Percentiles rank a stretch among this genome's conserved stretches.
These are phyloP conservation scores for Nannoperca obscura DNA, from an alignment of 2,797 vertebrate species.

Conservation along the genomic window DNA sequence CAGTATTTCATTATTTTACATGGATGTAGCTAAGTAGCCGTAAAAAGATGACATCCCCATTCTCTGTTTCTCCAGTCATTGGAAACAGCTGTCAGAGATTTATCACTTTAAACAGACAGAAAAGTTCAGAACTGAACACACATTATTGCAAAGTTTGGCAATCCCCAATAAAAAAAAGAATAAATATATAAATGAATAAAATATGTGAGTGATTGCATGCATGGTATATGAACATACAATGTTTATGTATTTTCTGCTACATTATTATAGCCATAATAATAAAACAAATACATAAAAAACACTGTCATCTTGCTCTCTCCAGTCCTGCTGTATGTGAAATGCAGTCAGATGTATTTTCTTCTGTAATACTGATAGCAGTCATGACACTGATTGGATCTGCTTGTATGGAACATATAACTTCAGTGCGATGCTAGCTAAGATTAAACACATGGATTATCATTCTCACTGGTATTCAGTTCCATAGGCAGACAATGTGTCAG, in stretches of 20 bases:
- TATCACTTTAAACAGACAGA: not conserved
- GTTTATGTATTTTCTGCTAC: not conserved
- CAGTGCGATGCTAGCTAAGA: slow-evolving; percentile 29
- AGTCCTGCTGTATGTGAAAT: slow-evolving; percentile 5
- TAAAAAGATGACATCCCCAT: no score
- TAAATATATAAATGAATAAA: not conserved
- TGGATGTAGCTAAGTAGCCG: no score
- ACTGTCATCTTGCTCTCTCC: not conserved
- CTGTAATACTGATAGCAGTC: not conserved
- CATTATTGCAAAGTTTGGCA: not conserved
- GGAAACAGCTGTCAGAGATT: no score
- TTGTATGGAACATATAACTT: slow-evolving; percentile 38
- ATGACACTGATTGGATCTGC: slow-evolving; percentile 22
- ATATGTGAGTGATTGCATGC: not conserved
- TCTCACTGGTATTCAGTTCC: slow-evolving; percentile 30
- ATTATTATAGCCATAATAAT: not conserved
- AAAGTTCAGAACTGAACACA: not conserved
- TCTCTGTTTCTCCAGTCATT: no score
- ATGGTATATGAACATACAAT: not conserved
- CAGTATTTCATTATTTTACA: no score
- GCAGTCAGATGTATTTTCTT: slow-evolving; percentile 7
- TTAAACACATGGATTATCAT: slow-evolving; percentile 27
- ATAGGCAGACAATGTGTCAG: slow-evolving; percentile 32
- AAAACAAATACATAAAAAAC: not conserved
- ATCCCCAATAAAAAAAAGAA: not conserved